Conservation (phyloP, 2,113 vertebrate species). For the Sebastes schlegelii region DNA sequence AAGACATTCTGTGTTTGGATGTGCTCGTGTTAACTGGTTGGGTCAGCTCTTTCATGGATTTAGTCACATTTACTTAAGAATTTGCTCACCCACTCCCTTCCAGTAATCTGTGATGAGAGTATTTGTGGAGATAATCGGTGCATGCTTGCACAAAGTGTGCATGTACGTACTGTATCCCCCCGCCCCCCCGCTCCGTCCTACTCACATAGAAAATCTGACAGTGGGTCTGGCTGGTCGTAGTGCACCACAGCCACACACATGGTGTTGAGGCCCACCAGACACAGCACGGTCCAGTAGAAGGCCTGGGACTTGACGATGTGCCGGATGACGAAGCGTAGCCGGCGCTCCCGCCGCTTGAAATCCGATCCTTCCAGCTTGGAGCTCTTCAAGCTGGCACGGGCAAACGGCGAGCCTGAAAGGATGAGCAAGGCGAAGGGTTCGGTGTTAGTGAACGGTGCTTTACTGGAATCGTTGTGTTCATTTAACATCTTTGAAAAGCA, state of each 20-base stretch:
- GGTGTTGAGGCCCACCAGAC: constrained; percentile 96
- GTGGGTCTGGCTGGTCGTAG: constrained; percentile 92
- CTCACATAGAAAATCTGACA: constrained; percentile 96
- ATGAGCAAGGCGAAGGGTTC: background rate
- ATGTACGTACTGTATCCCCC: background rate
- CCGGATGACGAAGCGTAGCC: constrained; percentile 92
- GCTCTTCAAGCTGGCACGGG: constrained; percentile 95
- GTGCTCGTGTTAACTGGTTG: constrained; percentile 10
- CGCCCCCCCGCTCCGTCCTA: constrained; percentile 43
- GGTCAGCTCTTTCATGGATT: constrained; percentile 53
- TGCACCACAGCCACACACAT: constrained; percentile 95
- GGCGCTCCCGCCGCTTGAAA: constrained; percentile 91
- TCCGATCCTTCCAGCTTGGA: constrained; percentile 92
- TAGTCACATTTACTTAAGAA: constrained; percentile 51
- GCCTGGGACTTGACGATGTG: constrained; percentile 94
- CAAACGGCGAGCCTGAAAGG: constrained; percentile 91
- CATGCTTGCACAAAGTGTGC: constrained; percentile 15
- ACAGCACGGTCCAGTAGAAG: constrained; percentile 96
- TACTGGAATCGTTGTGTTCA: background rate
- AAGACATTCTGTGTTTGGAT: background rate
- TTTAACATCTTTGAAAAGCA: background rate
- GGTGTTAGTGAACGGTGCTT: background rate
- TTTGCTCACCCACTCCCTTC: constrained; percentile 44
- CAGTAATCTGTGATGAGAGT: constrained; percentile 49
- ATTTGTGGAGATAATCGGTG: constrained; percentile 36